Percentiles rank a stretch among this genome's conserved stretches.
phyloP scores from a whole-genome alignment of 2,113 vertebrate genomes.

The Scalopus aquaticus region DNA sequence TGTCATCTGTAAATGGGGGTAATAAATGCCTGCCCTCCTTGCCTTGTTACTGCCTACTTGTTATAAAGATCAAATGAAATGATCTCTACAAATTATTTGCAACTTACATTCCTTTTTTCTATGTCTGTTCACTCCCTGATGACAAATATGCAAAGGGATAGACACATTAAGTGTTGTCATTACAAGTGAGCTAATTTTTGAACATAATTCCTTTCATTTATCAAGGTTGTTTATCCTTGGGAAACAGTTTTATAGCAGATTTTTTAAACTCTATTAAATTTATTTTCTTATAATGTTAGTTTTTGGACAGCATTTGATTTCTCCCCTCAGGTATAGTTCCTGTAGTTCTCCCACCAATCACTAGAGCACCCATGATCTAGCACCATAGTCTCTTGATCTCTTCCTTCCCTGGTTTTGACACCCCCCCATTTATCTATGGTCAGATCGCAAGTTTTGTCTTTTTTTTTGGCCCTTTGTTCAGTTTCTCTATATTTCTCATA shows the following conservation, averaged over 20 bases:
- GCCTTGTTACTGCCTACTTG: neutral
- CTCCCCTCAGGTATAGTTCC: too few relatives aligned
- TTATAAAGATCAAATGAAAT: slow-evolving; percentile 9
- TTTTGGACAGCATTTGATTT: too few relatives aligned
- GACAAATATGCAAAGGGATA: neutral
- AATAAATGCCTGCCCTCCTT: neutral
- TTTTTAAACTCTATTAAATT: too few relatives aligned
- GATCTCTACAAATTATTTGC: neutral
- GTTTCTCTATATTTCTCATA: too few relatives aligned
- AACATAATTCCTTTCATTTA: neutral
- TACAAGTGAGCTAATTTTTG: neutral
- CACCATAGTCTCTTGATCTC: too few relatives aligned
- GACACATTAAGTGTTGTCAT: neutral
- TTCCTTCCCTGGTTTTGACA: too few relatives aligned
- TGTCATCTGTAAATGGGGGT: neutral
- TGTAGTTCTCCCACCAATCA: too few relatives aligned
- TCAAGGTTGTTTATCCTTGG: neutral
- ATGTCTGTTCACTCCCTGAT: neutral
- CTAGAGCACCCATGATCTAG: too few relatives aligned
- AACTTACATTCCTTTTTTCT: neutral
- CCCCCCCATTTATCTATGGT: too few relatives aligned
- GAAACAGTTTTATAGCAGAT: slow-evolving; percentile 22
- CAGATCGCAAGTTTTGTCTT: too few relatives aligned
- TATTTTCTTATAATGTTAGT: too few relatives aligned
- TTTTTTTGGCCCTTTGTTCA: too few relatives aligned